Conservation (phyloP, 2,888 invertebrate genomes). For the Agrochola lychnidis region DNA sequence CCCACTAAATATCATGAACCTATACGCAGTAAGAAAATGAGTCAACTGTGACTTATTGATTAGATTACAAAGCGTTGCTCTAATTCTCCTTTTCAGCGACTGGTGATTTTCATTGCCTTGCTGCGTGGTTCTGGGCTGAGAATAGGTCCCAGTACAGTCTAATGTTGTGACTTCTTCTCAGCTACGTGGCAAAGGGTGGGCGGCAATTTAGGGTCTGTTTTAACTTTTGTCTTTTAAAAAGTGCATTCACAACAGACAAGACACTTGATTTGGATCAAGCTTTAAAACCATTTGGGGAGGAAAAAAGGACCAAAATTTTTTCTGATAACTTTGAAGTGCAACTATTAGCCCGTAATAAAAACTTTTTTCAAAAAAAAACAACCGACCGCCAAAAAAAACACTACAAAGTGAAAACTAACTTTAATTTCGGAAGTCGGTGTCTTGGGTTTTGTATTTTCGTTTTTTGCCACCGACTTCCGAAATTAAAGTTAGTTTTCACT, state of each 20-base stretch:
- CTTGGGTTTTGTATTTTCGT: too few relatives aligned
- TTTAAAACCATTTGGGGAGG: neutral
- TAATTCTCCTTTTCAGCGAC: conserved; percentile 13
- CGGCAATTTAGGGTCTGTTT: neutral
- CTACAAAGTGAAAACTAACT: too few relatives aligned
- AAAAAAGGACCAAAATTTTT: neutral
- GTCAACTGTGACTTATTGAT: conserved; percentile 23
- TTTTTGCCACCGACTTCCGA: too few relatives aligned
- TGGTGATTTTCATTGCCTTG: neutral
- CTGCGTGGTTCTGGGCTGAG: neutral
- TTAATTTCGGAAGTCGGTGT: too few relatives aligned
- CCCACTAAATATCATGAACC: conserved; percentile 15
- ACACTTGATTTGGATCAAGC: too few relatives aligned
- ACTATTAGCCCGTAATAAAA: neutral
- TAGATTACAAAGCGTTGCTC: conserved; percentile 30
- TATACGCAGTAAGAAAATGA: neutral
- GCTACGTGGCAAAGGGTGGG: neutral
- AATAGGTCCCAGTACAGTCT: neutral
- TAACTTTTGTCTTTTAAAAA: neutral
- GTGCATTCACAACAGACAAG: neutral
- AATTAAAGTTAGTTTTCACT: too few relatives aligned
- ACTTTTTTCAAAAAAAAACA: too few relatives aligned
- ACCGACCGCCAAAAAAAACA: too few relatives aligned
- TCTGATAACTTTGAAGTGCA: neutral
- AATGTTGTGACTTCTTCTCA: neutral